Evolutionary conservation across 2,888 invertebrate genomes (phyloP).

Genomic region (Eueremaeus valkanovi): DNA sequence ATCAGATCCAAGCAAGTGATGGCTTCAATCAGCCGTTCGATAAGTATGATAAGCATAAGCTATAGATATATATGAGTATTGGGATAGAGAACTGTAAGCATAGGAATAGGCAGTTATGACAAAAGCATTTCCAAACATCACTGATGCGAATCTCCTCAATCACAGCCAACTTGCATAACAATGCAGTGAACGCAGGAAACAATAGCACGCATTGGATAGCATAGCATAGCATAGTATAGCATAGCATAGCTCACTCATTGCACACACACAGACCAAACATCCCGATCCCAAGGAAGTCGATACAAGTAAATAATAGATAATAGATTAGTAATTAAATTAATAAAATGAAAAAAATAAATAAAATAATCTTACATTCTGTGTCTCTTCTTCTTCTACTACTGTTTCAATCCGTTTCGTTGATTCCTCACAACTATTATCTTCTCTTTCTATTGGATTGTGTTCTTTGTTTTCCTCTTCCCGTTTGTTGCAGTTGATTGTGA

Average conservation of each 20-base stretch:
- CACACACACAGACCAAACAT: background rate
- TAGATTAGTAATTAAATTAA: constrained; percentile 27
- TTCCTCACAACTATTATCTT: constrained; percentile 26
- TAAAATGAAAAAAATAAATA: too few relatives aligned
- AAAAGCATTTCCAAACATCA: constrained; percentile 6
- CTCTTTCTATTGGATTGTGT: background rate
- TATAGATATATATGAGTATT: background rate
- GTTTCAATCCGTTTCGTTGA: constrained; percentile 15
- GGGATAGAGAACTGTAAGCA: too few relatives aligned
- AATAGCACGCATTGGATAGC: background rate
- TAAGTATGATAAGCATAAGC: background rate
- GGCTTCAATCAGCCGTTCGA: constrained; percentile 17
- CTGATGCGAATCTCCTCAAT: constrained; percentile 31
- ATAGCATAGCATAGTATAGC: background rate
- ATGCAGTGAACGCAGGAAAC: constrained; percentile 17
- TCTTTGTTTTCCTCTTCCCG: constrained; percentile 28
- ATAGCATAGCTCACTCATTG: background rate
- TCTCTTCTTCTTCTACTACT: background rate
- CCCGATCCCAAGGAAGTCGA: background rate
- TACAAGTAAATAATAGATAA: constrained; percentile 23
- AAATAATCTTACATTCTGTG: constrained; percentile 7
- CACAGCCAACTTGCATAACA: constrained; percentile 15
- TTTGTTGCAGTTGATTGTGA: constrained; percentile 29
- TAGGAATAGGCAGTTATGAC: constrained; percentile 2
- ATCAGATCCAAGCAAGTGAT: constrained; percentile 18